Evolutionary conservation across 2,888 invertebrate genomes (phyloP), one percentile per base, ranked within the genome.

Genomic region (Ditula angustiorana): DNA sequence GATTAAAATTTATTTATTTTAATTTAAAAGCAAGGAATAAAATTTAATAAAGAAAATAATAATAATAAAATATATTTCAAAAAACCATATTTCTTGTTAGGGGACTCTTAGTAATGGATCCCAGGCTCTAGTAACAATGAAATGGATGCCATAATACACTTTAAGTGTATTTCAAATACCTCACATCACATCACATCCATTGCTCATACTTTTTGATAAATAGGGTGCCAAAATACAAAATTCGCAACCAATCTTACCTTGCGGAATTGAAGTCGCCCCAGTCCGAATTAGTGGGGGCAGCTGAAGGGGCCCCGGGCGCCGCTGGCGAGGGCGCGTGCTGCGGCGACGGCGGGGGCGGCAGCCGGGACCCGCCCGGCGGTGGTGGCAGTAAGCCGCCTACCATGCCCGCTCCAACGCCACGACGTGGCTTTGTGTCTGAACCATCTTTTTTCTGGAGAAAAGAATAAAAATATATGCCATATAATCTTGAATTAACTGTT

Each of bases 241-340:
- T 52, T 49, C 21, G 35, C 28, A 53, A 52, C 16, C n/a, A 49
- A 26, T 66, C 72, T 75, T 83, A 94, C 94, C 94, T 93, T 68
- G 96, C 96, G 67, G 96, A 95, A 72, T 96, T 95, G 81, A 96
- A 97, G 77, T 97, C 97, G 30, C 97, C 96, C 97, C 97, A 97
- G 72, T 96, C 95, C 11, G 95, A 94, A 67, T 91, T 90, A 60
- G 83, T 69, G 66, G 75, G 61, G 10, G 79, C 74, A 61, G 87
- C 79, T 68, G 90, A 84, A 65, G 92, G 84, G 7, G 86, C 82
- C 65, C 88, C 85, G 58, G 89, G 83, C n/a, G 88, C 88, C 11
- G 90, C 88, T 59, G 95, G 94, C 21, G 94, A 92, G 33, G 95
- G 95, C 61, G 94, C 95, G 71, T 96, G 96, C 56, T 96, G 96